Conservation (phyloP, 2,888 invertebrate genomes). For the Tribolium freemani region DNA sequence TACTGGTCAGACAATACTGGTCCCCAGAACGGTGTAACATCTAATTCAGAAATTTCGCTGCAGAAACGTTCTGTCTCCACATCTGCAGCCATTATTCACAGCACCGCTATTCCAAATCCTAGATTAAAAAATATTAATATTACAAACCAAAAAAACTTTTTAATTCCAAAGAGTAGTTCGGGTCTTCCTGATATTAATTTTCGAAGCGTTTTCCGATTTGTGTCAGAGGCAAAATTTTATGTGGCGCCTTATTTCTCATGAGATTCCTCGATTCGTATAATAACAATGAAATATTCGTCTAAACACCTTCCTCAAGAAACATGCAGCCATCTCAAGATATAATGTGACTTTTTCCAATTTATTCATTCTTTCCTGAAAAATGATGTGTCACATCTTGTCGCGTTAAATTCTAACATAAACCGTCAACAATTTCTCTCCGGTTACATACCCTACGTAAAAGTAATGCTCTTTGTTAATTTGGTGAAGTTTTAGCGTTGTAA, state of each 20-base stretch:
- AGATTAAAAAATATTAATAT: not conserved
- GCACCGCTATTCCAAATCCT: too few species aligned
- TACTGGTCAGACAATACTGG: not conserved
- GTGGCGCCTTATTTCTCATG: constrained; percentile 1
- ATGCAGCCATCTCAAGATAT: not conserved
- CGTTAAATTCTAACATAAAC: not conserved
- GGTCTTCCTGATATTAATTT: constrained; percentile 1
- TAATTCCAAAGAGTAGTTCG: not conserved
- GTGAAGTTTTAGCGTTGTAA: constrained; percentile 25
- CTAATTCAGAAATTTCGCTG: not conserved
- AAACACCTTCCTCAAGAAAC: constrained; percentile 4
- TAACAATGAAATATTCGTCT: constrained; percentile 19
- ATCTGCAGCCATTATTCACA: too few species aligned
- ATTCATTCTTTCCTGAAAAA: constrained; percentile 5
- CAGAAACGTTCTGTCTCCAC: too few species aligned
- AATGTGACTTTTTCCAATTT: constrained; percentile 19
- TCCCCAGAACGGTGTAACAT: too few species aligned
- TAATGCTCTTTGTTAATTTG: constrained; percentile 29
- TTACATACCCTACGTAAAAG: constrained; percentile 2
- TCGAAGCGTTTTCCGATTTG: not conserved
- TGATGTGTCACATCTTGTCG: not conserved
- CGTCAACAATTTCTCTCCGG: constrained; percentile 17
- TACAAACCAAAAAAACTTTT: not conserved
- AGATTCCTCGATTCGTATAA: constrained; percentile 2
- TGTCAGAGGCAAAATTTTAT: not conserved